Percentiles rank a stretch among this genome's conserved stretches.
Evolutionary conservation across 2,113 vertebrate species (phyloP).

Genomic region (Macroglossus sobrinus): DNA sequence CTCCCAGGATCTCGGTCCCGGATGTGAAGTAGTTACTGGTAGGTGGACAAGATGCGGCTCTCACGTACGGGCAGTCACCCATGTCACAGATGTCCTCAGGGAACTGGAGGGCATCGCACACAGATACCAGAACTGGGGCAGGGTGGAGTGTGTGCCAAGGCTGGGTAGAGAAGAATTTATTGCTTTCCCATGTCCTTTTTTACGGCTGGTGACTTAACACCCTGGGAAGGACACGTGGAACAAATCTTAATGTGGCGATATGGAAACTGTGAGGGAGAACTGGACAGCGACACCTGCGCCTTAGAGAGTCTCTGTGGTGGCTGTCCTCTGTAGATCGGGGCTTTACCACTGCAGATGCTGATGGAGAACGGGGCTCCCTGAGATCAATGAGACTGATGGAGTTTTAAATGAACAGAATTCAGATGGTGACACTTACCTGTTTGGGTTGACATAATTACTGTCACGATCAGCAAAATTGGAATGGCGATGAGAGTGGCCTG

Average conservation of each 20-base stretch:
- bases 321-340: neutral
- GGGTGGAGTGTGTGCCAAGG: fast-evolving
- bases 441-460: neutral
- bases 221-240: neutral
- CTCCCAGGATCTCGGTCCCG: neutral
- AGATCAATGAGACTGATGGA: neutral
- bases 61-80: neutral
- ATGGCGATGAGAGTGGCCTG: neutral
- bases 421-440: neutral
- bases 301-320: neutral
- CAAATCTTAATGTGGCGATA: neutral
- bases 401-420: neutral
- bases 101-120: neutral
- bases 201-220: neutral
- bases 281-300: fast-evolving
- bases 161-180: neutral
- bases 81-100: neutral
- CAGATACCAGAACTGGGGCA: too few relatives aligned
- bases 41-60: neutral
- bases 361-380: neutral
- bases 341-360: neutral
- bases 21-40: neutral
- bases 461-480: neutral
- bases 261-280: neutral
- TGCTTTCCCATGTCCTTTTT: neutral